Evolutionary conservation across 2,113 vertebrate species (phyloP).

Genomic region (Variabilichromis moorii): DNA sequence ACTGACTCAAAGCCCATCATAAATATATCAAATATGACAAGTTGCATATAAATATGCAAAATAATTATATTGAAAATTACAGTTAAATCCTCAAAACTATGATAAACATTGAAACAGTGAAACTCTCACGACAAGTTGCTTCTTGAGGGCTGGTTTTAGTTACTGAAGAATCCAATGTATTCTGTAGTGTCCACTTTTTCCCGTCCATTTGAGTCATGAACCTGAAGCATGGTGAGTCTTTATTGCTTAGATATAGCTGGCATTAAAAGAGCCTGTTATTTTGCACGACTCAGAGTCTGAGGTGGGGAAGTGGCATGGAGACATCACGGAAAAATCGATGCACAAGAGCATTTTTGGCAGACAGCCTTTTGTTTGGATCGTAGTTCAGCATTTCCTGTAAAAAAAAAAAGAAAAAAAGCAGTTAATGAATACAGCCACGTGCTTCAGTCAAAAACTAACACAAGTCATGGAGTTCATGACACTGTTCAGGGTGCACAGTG

Average conservation of each 20-base stretch:
- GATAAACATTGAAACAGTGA: not conserved
- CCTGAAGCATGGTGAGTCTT: not conserved
- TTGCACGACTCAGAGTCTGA: conserved; percentile 73
- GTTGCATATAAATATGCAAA: conserved; percentile 16
- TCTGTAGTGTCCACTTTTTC: conserved; percentile 8
- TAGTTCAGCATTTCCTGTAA: conserved; percentile 90
- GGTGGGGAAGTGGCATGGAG: conserved; percentile 82
- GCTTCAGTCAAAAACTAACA: not conserved
- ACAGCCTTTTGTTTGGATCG: conserved; percentile 91
- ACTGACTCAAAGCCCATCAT: not conserved
- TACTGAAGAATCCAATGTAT: not conserved
- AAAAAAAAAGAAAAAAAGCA: not conserved
- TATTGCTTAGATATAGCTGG: not conserved
- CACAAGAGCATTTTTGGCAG: conserved; percentile 86
- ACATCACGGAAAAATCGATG: conserved; percentile 92
- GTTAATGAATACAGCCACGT: not conserved
- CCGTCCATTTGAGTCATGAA: not conserved
- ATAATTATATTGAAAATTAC: conserved; percentile 13
- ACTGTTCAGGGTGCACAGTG: not conserved
- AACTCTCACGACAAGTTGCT: not conserved
- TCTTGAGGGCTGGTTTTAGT: conserved; percentile 1
- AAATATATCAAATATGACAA: not conserved
- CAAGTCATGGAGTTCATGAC: not conserved
- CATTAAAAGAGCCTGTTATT: not conserved
- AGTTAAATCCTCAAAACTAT: not conserved